These are phyloP conservation scores for Scomber japonicus DNA, from an alignment of 2,113 vertebrate species.

Conservation along the genomic window DNA sequence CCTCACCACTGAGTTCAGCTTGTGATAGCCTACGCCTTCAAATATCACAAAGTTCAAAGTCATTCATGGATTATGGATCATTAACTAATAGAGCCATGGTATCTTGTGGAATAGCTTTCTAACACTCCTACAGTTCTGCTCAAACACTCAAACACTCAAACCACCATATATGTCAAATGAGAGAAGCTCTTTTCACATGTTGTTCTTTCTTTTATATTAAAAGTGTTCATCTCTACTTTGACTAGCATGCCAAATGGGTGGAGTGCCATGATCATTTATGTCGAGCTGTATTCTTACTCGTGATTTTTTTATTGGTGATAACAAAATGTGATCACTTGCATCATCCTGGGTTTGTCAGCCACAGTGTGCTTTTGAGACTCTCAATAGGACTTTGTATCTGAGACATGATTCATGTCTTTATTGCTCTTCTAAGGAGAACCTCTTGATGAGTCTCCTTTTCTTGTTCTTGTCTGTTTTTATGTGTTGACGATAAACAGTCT, in stretches of 20 bases:
- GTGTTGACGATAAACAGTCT: conserved; percentile 3
- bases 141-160: neutral
- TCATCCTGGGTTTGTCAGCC: conserved; percentile 19
- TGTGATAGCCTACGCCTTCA: neutral
- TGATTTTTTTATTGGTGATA: conserved; percentile 23
- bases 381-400: conserved; percentile 53
- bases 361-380: conserved; percentile 1
- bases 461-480: conserved; percentile 16
- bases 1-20: too few species aligned
- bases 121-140: neutral
- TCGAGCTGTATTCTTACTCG: conserved; percentile 6
- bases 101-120: neutral
- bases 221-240: neutral
- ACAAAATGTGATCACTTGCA: conserved; percentile 10
- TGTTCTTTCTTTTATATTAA: neutral
- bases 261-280: conserved; percentile 1
- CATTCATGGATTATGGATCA: neutral
- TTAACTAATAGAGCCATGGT: too few species aligned
- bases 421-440: conserved; percentile 2
- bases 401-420: conserved; percentile 28
- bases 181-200: neutral
- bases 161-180: neutral
- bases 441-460: neutral
- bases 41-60: neutral
- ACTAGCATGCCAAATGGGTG: neutral